These are phyloP conservation scores for Phylloscopus whistleri DNA, from an alignment of 2,113 vertebrate species.

Conservation along the genomic window DNA sequence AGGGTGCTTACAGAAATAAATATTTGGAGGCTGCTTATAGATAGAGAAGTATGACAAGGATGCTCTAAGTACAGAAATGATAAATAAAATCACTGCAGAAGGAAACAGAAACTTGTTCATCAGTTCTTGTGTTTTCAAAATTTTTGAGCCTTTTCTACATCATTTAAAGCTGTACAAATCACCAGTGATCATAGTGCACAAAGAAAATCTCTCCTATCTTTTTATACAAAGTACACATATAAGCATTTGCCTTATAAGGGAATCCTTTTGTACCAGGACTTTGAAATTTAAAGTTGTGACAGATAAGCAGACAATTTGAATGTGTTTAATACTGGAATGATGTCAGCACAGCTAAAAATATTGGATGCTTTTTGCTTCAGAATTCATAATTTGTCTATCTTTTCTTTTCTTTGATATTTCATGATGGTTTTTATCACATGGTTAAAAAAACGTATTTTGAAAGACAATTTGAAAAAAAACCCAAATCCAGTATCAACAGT, in stretches of 20 bases:
- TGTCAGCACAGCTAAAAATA: neutral
- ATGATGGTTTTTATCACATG: neutral
- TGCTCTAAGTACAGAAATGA: neutral
- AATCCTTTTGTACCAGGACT: neutral
- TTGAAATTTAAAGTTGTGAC: neutral
- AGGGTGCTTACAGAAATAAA: neutral
- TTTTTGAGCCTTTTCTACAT: neutral
- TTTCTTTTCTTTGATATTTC: neutral
- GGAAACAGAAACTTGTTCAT: neutral
- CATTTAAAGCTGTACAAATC: neutral
- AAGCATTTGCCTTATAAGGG: neutral
- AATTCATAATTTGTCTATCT: neutral
- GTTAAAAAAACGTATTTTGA: neutral
- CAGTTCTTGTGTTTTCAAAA: neutral
- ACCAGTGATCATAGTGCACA: neutral
- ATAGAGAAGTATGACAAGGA: neutral
- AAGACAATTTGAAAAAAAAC: neutral
- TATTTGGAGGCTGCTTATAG: neutral
- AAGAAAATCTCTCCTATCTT: neutral
- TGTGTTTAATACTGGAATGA: neutral
- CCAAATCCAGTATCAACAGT: neutral
- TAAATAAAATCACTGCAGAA: neutral
- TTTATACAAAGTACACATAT: neutral
- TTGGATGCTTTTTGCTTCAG: neutral
- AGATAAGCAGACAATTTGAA: neutral